Evolutionary conservation across 2,888 invertebrate genomes (phyloP).

Genomic region (Nezara viridula): DNA sequence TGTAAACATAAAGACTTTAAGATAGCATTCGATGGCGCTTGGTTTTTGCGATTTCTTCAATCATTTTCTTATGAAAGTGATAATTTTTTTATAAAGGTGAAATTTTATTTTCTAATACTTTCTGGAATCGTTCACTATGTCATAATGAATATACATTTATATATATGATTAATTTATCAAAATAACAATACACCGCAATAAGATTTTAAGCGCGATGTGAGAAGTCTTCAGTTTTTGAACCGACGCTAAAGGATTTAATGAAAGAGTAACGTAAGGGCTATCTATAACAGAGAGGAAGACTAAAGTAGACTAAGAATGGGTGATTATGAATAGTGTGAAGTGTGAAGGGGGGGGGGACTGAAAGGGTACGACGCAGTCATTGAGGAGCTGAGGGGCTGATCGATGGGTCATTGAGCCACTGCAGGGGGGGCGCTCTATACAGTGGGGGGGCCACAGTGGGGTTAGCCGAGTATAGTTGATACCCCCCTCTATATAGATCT

Average conservation of each 20-base stretch:
- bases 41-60: no score
- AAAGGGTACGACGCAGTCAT: slow-evolving; percentile 20
- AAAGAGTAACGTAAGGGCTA: not conserved
- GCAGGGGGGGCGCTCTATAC: not conserved
- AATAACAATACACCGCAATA: no score
- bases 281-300: not conserved
- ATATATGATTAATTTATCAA: no score
- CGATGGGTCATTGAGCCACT: not conserved
- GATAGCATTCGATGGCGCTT: no score
- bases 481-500: not conserved
- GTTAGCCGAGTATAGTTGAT: not conserved
- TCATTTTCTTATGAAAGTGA: no score
- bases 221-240: no score
- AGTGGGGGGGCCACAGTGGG: not conserved
- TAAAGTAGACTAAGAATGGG: not conserved
- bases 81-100: no score
- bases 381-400: slow-evolving; percentile 1
- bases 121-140: no score
- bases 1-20: no score
- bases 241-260: not conserved
- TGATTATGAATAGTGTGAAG: slow-evolving; percentile 29
- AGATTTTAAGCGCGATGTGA: no score
- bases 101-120: no score
- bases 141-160: no score
- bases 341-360: not conserved